Percentiles rank a stretch among this genome's conserved stretches.
These are phyloP conservation scores for Sceloporus undulatus DNA, from an alignment of 2,113 vertebrate genomes.

Conservation along the genomic window DNA sequence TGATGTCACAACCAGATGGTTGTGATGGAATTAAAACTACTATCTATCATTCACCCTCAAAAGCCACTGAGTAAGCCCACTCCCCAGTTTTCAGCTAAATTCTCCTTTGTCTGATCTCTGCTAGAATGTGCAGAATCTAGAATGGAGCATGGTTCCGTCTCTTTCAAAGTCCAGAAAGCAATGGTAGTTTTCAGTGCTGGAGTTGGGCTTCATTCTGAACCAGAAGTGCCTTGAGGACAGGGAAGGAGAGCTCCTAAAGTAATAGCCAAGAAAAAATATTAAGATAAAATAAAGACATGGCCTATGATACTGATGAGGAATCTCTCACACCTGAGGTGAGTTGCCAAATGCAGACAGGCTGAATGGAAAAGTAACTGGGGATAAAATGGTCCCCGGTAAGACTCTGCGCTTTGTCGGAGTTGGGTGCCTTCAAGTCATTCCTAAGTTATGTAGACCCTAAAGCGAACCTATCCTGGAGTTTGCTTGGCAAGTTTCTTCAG, in stretches of 20 bases:
- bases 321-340: conserved; percentile 8
- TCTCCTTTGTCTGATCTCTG: not conserved
- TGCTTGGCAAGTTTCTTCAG: no score
- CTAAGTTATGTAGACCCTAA: no score
- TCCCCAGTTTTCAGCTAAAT: not conserved
- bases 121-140: not conserved
- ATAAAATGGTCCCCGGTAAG: not conserved
- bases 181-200: not conserved
- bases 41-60: not conserved
- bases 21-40: not conserved
- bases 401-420: no score
- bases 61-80: no score
- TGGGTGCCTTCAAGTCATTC: no score
- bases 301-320: not conserved
- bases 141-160: not conserved
- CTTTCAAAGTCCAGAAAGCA: not conserved
- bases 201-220: not conserved
- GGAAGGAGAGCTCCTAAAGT: not conserved
- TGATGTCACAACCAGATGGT: conserved; percentile 24
- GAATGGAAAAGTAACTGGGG: not conserved
- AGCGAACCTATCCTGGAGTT: no score
- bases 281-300: not conserved
- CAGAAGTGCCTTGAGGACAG: not conserved
- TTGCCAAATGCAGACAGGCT: not conserved
- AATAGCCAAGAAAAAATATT: not conserved